phyloP scores from a whole-genome alignment of 2,888 invertebrate species.

The Sycophila texana region DNA sequence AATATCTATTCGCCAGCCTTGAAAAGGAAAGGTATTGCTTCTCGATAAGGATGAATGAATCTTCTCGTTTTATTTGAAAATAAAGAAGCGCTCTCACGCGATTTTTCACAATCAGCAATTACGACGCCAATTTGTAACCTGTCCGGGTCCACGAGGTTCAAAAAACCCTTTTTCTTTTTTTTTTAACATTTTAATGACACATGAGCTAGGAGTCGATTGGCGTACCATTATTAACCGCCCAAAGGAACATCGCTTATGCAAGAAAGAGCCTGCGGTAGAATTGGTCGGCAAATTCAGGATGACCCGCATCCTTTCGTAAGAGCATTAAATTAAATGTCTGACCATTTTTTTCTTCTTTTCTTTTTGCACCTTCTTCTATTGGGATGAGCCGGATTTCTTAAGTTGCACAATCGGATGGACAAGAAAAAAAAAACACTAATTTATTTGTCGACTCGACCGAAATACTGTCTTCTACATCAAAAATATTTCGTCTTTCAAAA shows the following conservation, averaged over 20 bases:
- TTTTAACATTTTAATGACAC: constrained; percentile 16
- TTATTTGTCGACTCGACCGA: constrained; percentile 5
- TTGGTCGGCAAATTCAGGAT: constrained; percentile 64
- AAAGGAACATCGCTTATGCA: constrained; percentile 59
- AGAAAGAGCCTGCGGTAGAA: constrained; percentile 57
- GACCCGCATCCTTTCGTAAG: constrained; percentile 63
- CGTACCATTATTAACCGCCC: constrained; percentile 38
- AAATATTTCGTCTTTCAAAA: constrained; percentile 4
- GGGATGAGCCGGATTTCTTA: constrained; percentile 7
- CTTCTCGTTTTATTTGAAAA: constrained; percentile 14
- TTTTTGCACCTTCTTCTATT: constrained; percentile 31
- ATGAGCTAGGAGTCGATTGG: constrained; percentile 11
- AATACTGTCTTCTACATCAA: constrained; percentile 1
- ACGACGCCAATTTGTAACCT: too few species aligned
- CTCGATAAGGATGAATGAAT: constrained; percentile 29
- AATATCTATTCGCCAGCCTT: constrained; percentile 50
- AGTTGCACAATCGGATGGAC: constrained; percentile 9
- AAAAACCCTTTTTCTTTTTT: background rate
- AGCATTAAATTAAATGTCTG: constrained; percentile 60
- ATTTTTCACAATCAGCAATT: too few species aligned
- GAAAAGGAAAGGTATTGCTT: constrained; percentile 49
- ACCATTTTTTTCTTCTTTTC: constrained; percentile 42
- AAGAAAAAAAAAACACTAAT: constrained; percentile 26
- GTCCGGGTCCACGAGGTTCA: too few species aligned
- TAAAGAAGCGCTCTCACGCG: background rate